phyloP scores from a whole-genome alignment of 2,888 invertebrate species.

The Stegophylla sp. region DNA sequence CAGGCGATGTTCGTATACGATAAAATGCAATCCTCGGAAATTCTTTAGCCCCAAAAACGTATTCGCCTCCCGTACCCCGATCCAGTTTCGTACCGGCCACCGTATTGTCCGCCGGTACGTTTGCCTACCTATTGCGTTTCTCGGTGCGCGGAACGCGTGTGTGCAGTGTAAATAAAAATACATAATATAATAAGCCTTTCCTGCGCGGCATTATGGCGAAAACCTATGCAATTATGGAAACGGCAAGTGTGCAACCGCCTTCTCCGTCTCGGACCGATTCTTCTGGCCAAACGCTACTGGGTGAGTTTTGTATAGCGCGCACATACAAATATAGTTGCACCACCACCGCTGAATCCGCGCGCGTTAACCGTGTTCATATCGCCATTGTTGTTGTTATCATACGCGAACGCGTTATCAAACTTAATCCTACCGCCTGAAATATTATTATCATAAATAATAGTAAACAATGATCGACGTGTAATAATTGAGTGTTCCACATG shows the following conservation, averaged over 20 bases:
- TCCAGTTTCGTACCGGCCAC: slow-evolving; percentile 51
- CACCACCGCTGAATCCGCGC: neutral
- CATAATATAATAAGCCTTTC: neutral
- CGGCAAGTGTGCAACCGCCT: neutral
- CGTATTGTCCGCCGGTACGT: slow-evolving; percentile 45
- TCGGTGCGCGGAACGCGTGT: neutral
- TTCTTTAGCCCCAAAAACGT: slow-evolving; percentile 28
- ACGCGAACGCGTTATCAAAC: neutral
- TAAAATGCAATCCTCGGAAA: slow-evolving; percentile 50
- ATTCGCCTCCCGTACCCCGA: slow-evolving; percentile 26
- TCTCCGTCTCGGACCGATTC: neutral
- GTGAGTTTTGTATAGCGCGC: neutral
- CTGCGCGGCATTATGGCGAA: neutral
- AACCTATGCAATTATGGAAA: neutral
- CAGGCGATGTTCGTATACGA: slow-evolving; percentile 37
- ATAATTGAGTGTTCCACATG: neutral
- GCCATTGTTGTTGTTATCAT: neutral
- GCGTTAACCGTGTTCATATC: neutral
- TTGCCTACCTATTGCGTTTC: slow-evolving; percentile 2
- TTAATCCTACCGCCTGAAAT: neutral
- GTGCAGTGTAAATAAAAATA: neutral
- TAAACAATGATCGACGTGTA: neutral
- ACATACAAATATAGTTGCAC: neutral
- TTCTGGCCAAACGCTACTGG: neutral
- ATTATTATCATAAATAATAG: neutral